Evolutionary conservation across 2,888 invertebrate genomes (phyloP), one percentile per base, ranked within the genome.

Genomic region (Melanostoma mellinum): DNA sequence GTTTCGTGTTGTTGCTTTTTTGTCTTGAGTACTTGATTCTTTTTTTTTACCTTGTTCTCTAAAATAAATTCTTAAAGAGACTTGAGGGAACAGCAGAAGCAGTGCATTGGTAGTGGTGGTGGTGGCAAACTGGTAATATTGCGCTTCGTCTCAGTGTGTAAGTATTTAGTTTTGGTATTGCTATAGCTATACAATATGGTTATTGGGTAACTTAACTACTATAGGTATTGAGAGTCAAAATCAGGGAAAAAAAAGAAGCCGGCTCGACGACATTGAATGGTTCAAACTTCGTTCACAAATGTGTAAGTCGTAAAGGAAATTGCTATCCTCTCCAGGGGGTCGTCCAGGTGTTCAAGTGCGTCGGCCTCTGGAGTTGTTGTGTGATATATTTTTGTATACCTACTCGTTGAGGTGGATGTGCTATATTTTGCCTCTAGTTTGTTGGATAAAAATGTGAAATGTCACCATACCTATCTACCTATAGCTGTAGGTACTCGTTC

Each of bases 271-370:
- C 84, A 79, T 84, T 84, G 84, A 84, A 79, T 79, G 79, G 74
- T 75, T 71, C 67, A 79, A 79, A 75, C 69, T 74, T 65, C 74
- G 74, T 71, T 69, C 71, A 71, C 63, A 75, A 75, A 84, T 79
- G 71, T 79, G 69, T 79, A 79, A 75, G 84, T 79, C 79, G 84
- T 84, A 84, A 84, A 79, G 67, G 72, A 85, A 85, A 80, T 76
- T 72, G 75, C 56, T 80, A 71, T 73, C 68, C 82, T 82, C 86
- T 85, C 73, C 73, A 86, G 86, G 86, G 85, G 86, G 82, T 86
- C 85, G 85, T 61, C 86, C 86, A 86, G 86, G 86, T 86, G 86
- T 86, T 86, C 86, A 86, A 86, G 86, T 86, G 82, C 85, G 86
- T 86, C 82, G 86, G 85, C 79, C 86, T 86, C 75, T 79, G 67